phyloP scores from a whole-genome alignment of 2,888 invertebrate species.

The Alloplasta piceator region DNA sequence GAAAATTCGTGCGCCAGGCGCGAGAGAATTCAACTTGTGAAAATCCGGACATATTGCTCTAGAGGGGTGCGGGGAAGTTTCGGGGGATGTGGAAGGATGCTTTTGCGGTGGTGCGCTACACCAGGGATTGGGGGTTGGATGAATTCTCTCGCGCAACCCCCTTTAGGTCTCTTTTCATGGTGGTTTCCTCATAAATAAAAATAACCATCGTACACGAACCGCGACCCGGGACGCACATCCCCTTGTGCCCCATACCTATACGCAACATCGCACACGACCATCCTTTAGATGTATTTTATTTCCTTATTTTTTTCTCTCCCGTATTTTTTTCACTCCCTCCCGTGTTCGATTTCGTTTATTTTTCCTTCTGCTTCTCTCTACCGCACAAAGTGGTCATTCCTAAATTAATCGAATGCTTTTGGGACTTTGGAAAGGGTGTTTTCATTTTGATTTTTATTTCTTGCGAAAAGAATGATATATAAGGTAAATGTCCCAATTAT shows the following conservation, averaged over 20 bases:
- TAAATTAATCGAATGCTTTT: slow-evolving; percentile 24
- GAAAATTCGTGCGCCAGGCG: slow-evolving; percentile 71
- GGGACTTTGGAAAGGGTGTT: neutral
- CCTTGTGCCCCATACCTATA: slow-evolving; percentile 72
- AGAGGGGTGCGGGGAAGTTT: slow-evolving; percentile 65
- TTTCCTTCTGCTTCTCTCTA: slow-evolving; percentile 26
- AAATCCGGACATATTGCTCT: slow-evolving; percentile 80
- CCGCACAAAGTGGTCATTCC: neutral
- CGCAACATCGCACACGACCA: slow-evolving; percentile 77
- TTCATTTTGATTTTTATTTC: slow-evolving; percentile 6
- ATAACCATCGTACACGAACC: slow-evolving; percentile 78
- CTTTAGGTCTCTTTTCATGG: slow-evolving; percentile 80
- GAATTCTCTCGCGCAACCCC: slow-evolving; percentile 62
- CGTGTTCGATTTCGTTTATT: slow-evolving; percentile 1
- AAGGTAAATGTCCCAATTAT: too few relatives aligned
- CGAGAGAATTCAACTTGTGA: slow-evolving; percentile 81
- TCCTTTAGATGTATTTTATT: slow-evolving; percentile 61
- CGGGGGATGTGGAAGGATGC: slow-evolving; percentile 69
- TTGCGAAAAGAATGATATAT: too few relatives aligned
- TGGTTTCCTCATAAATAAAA: slow-evolving; percentile 83
- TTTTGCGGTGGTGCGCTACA: slow-evolving; percentile 44
- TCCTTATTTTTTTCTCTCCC: slow-evolving; percentile 57
- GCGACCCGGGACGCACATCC: slow-evolving; percentile 66
- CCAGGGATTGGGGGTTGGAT: slow-evolving; percentile 64
- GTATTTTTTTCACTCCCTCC: slow-evolving; percentile 64